A percentile compares a stretch with the other conserved stretches of the same genome.
phyloP scores from a whole-genome alignment of 1,140 invertebrate species.

The Penaeus indicus region DNA sequence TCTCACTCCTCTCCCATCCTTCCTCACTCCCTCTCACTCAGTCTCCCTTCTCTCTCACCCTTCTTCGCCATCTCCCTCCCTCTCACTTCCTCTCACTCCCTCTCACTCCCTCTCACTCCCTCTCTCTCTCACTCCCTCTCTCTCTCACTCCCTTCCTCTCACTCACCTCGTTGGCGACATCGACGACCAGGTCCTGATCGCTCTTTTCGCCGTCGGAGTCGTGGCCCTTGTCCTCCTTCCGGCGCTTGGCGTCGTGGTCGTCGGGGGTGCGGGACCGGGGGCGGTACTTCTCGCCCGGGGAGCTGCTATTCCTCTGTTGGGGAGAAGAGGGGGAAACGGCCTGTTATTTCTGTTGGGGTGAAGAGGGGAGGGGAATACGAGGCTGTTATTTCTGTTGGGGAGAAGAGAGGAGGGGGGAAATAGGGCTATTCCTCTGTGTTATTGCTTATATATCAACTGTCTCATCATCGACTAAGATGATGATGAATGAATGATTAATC shows the following conservation, averaged over 20 bases:
- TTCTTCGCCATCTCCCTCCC: not conserved
- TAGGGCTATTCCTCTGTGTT: too few species aligned
- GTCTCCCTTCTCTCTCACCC: not conserved
- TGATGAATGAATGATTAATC: too few species aligned
- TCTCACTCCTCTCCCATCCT: not conserved
- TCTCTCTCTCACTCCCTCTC: not conserved
- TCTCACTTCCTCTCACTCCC: not conserved
- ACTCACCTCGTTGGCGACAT: conserved; percentile 70
- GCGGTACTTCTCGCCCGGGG: conserved; percentile 63
- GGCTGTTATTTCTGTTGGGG: too few species aligned
- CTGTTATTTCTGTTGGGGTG: too few species aligned
- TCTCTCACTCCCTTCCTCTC: not conserved
- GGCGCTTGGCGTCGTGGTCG: conserved; percentile 61
- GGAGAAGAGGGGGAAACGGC: not conserved
- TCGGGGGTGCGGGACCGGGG: conserved; percentile 62
- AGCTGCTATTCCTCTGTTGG: conserved; percentile 48
- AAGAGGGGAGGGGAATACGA: not conserved
- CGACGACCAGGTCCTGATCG: conserved; percentile 75
- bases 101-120: not conserved
- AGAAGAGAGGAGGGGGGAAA: too few species aligned
- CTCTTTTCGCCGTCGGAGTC: conserved; percentile 74
- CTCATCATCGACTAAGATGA: too few species aligned
- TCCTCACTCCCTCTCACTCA: not conserved
- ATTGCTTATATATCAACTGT: too few species aligned
- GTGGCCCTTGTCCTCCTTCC: conserved; percentile 63